Conservation (phyloP, 2,797 vertebrate species). For the Amblyraja radiata region DNA sequence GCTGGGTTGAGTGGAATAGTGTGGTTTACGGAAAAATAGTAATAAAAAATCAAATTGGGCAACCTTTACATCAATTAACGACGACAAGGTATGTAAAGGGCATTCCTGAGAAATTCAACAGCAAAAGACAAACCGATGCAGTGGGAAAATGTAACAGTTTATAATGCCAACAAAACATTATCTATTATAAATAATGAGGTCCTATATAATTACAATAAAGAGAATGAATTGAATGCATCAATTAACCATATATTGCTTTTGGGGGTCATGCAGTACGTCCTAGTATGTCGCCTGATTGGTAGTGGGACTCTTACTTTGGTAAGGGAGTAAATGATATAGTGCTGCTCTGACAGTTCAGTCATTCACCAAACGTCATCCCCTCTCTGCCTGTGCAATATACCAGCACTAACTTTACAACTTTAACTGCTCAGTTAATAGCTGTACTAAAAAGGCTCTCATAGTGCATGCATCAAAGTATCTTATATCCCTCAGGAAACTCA, state of each 20-base stretch:
- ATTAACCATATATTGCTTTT: not conserved
- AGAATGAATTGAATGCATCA: not conserved
- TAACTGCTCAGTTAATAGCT: slow-evolving; percentile 24
- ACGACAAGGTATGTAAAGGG: not conserved
- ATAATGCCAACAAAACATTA: not conserved
- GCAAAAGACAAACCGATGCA: not conserved
- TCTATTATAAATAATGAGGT: not conserved
- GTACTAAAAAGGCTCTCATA: not conserved
- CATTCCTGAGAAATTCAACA: not conserved
- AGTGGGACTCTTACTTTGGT: slow-evolving; percentile 25
- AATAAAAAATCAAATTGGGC: not conserved
- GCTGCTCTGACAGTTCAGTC: slow-evolving; percentile 9
- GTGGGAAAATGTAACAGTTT: not conserved
- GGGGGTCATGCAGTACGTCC: not conserved
- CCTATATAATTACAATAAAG: not conserved
- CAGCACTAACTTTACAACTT: slow-evolving; percentile 16
- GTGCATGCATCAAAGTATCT: not conserved
- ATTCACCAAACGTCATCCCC: slow-evolving; percentile 28
- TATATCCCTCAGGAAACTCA: not conserved
- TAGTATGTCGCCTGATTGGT: not conserved
- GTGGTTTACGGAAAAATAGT: not conserved
- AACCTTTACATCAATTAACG: not conserved
- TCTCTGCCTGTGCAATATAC: slow-evolving; percentile 9
- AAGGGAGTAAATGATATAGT: slow-evolving; percentile 16
- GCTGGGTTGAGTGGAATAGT: not conserved